Conservation (phyloP, 2,797 vertebrate species). For the Phyllotis vaccarum region DNA sequence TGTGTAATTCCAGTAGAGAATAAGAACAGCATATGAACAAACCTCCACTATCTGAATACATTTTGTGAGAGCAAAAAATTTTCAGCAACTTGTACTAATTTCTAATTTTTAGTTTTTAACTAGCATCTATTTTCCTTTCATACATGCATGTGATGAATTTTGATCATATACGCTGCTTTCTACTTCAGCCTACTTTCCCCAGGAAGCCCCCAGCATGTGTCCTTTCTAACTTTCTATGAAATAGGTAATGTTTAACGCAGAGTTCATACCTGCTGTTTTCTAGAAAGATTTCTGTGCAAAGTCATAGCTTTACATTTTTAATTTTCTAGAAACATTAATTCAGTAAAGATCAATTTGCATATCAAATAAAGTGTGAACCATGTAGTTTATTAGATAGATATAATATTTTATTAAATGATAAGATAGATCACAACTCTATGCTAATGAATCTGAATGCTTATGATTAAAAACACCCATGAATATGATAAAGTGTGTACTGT, state of each 20-base stretch:
- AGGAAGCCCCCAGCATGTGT: not conserved
- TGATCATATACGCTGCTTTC: no score
- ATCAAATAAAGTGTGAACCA: slow-evolving; percentile 22
- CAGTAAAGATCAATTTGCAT: not conserved
- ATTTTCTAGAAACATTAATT: not conserved
- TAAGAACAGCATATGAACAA: not conserved
- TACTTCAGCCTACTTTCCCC: not conserved
- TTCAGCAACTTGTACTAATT: not conserved
- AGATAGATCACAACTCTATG: slow-evolving; percentile 28
- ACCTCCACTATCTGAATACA: not conserved
- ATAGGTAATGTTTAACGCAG: not conserved
- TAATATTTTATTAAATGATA: not conserved
- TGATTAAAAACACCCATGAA: not conserved
- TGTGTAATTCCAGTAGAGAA: not conserved
- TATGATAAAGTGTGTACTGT: not conserved
- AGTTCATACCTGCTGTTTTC: not conserved
- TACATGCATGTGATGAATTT: not conserved
- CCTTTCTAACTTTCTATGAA: not conserved
- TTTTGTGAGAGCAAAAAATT: not conserved
- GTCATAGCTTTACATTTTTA: not conserved
- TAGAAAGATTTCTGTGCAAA: not conserved
- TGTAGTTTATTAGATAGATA: not conserved
- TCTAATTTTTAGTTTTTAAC: not conserved
- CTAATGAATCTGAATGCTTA: not conserved
- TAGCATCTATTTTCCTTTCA: not conserved